A percentile compares a stretch with the other conserved stretches of the same genome.
These are phyloP conservation scores for Dermatemys mawii DNA, from an alignment of 2,113 vertebrate genomes.

Conservation along the genomic window DNA sequence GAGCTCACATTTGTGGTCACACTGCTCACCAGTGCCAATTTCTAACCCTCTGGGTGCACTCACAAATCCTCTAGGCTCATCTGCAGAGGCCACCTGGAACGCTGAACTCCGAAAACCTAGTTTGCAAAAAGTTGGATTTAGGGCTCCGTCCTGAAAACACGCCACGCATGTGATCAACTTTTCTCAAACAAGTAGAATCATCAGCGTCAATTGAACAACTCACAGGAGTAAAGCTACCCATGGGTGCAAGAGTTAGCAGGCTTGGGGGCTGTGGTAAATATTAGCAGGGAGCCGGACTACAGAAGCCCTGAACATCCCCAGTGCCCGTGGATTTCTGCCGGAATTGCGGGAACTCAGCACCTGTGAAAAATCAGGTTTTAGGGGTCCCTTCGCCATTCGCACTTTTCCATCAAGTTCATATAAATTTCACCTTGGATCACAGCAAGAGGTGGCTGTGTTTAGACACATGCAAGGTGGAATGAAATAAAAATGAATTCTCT, in stretches of 20 bases:
- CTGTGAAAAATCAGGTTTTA: not conserved
- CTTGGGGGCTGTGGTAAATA: not conserved
- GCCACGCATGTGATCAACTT: not conserved
- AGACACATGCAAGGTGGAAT: not conserved
- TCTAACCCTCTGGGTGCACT: not conserved
- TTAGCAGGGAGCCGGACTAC: not conserved
- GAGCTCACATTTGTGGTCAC: not conserved
- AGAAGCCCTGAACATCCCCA: not conserved
- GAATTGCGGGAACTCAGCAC: not conserved
- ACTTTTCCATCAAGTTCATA: rapidly evolving
- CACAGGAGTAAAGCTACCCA: not conserved
- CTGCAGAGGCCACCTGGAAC: not conserved
- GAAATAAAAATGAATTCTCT: conserved; percentile 1
- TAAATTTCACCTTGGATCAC: not conserved
- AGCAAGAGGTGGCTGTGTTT: not conserved
- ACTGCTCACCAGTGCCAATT: no score
- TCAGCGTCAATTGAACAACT: not conserved
- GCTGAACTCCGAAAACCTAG: not conserved
- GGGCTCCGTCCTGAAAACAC: not conserved
- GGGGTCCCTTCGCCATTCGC: not conserved
- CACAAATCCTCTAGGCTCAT: not conserved
- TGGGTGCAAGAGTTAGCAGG: not conserved
- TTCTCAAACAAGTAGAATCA: not conserved
- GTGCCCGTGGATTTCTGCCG: not conserved
- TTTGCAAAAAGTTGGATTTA: not conserved